Base-by-base conservation (phyloP, 2,113 vertebrate genomes). In the Mirza zaza region DNA sequence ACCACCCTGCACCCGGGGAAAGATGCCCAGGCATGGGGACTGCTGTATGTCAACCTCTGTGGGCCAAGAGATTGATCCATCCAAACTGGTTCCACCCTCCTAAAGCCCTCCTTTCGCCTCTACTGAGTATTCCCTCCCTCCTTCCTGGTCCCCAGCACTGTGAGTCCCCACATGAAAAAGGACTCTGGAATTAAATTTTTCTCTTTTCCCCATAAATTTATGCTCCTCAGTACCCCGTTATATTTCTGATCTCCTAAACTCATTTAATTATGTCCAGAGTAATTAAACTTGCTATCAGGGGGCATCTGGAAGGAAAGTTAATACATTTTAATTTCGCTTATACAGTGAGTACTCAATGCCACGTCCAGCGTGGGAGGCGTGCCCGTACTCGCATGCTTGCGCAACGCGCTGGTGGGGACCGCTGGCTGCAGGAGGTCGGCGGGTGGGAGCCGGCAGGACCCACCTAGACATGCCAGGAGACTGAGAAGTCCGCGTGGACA, bases 221-320 rank as follows among this genome's bases (percentile, higher is more conserved):
- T 88, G 65, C 50, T 97, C 95, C 93, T 97, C 36, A 67, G 96
- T 95, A 95, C 29, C 52, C 75, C 67, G 87, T 94, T 97, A 83
- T 92, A 97, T 86, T 97, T 97, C 97, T 94, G 97, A 97, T 98
- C 96, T 97, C 90, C 97, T 97, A 97, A 98, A 97, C 94, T 96
- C 97, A 97, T 98, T 97, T 97, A 97, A 98, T 98, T 98, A 98
- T 95, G 95, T 97, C 97, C 97, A 97, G 96, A 98, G 98, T 98
- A 98, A 98, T 98, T 98, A 98, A 98, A 97, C 97, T 97, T 98
- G 94, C 96, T 97, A 97, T 98, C 97, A 96, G 96, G 97, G 97
- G 96, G 97, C 97, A 97, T 97, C 95, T 97, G 97, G 93, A 98
- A 97, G 92, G 93, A 97, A 97, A 97, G 97, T 97, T 96, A 98